These are phyloP conservation scores for Ligdia adustata DNA, from an alignment of 2,888 invertebrate species.

Conservation along the genomic window DNA sequence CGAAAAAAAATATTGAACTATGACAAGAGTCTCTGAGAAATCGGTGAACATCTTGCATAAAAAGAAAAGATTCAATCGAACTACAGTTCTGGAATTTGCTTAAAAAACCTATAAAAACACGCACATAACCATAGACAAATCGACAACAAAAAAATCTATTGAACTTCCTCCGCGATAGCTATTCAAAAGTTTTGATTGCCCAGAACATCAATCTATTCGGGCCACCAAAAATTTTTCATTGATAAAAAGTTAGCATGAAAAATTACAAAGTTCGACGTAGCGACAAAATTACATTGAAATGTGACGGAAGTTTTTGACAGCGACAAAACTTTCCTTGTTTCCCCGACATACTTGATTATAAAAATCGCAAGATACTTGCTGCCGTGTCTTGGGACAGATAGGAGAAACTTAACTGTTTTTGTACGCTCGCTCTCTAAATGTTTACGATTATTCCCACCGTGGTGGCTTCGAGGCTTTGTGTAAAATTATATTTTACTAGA, in stretches of 20 bases:
- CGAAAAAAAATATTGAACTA: too few relatives aligned
- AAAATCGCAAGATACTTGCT: constrained; percentile 21
- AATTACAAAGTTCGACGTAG: constrained; percentile 11
- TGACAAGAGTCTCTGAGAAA: too few relatives aligned
- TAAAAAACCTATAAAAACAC: too few relatives aligned
- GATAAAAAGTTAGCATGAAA: constrained; percentile 25
- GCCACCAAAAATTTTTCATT: constrained; percentile 4
- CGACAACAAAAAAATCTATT: too few relatives aligned
- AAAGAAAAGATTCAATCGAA: too few relatives aligned
- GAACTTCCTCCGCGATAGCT: too few relatives aligned
- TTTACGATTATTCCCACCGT: constrained; percentile 33
- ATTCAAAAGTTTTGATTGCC: too few relatives aligned
- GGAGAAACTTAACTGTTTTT: constrained; percentile 30
- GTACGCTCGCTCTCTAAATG: constrained; percentile 32
- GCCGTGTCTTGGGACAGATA: constrained; percentile 28
- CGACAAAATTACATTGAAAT: constrained; percentile 11
- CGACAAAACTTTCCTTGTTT: constrained; percentile 16
- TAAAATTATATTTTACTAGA: constrained; percentile 36
- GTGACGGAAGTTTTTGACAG: constrained; percentile 7
- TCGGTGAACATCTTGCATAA: too few relatives aligned
- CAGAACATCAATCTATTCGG: background rate
- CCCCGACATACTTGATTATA: constrained; percentile 25
- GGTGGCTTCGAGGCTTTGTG: constrained; percentile 25
- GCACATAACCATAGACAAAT: too few relatives aligned
- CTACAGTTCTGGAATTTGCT: too few relatives aligned